Conservation (phyloP, 1,140 invertebrate species). For the Homarus americanus region DNA sequence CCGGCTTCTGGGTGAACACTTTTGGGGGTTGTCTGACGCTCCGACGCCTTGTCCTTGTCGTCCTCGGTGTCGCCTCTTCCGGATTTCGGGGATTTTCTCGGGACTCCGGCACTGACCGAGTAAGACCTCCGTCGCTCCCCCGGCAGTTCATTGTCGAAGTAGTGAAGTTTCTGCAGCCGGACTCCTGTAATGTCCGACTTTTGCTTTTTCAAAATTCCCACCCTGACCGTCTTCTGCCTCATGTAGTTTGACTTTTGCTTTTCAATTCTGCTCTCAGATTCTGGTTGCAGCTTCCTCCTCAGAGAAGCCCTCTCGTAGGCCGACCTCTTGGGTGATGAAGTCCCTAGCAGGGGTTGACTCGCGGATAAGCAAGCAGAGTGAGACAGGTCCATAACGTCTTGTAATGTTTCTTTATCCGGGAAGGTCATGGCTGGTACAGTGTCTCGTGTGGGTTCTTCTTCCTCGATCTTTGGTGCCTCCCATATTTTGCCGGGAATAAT, state of each 20-base stretch:
- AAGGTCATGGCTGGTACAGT: background rate
- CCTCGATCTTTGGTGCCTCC: slow-evolving; percentile 1
- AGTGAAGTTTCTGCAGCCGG: slow-evolving; percentile 60
- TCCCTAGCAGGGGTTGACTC: background rate
- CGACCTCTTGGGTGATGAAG: slow-evolving; percentile 10
- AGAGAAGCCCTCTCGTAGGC: slow-evolving; percentile 53
- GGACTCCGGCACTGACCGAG: slow-evolving; percentile 42
- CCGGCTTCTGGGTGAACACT: background rate
- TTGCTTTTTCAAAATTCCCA: slow-evolving; percentile 61
- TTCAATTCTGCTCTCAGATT: slow-evolving; percentile 59
- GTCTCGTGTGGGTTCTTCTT: background rate
- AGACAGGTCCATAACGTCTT: background rate
- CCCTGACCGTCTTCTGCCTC: slow-evolving; percentile 49
- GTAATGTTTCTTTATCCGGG: background rate
- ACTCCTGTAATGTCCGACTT: slow-evolving; percentile 66
- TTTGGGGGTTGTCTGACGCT: background rate
- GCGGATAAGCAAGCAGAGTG: slow-evolving; percentile 1
- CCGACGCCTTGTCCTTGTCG: background rate
- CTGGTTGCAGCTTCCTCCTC: slow-evolving; percentile 52
- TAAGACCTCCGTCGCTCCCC: slow-evolving; percentile 53
- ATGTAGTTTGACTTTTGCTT: slow-evolving; percentile 67
- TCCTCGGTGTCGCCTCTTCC: background rate
- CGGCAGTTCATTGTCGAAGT: slow-evolving; percentile 60
- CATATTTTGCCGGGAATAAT: background rate
- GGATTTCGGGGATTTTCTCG: slow-evolving; percentile 11